Evolutionary conservation across 30 jellyfish, hydroid and myxozoan genomes (phyloP).

Genomic region (Phacellophora camtschatica): DNA sequence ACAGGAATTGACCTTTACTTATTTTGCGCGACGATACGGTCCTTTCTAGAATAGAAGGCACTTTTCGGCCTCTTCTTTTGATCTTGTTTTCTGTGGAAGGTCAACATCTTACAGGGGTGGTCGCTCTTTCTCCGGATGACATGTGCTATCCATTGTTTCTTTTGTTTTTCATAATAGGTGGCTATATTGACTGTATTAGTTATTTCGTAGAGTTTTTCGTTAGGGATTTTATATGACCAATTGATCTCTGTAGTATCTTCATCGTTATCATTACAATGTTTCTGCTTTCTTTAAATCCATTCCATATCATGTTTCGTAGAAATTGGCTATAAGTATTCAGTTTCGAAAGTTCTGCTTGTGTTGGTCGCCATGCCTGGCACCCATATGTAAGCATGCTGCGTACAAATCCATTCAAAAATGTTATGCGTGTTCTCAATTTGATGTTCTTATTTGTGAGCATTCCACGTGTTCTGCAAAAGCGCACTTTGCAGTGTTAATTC

Average conservation of each 20-base stretch:
- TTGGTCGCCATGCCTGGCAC: too few species aligned
- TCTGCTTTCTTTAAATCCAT: too few species aligned
- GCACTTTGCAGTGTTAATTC: not conserved
- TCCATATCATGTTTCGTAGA: not conserved
- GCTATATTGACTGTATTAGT: not conserved
- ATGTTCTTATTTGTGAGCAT: too few species aligned
- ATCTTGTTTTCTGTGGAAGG: constrained; percentile 1
- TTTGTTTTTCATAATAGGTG: not conserved
- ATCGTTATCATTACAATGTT: not conserved
- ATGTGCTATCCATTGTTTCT: not conserved
- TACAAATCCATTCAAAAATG: not conserved
- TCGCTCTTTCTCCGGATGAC: constrained; percentile 7
- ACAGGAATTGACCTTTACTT: not conserved
- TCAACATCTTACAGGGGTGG: constrained; percentile 7
- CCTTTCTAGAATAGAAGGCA: not conserved
- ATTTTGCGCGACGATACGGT: not conserved
- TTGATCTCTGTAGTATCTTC: not conserved
- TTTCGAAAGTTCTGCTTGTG: not conserved
- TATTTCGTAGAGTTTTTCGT: not conserved
- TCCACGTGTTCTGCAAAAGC: not conserved
- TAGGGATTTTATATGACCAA: not conserved
- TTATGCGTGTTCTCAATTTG: not conserved
- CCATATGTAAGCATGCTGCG: too few species aligned
- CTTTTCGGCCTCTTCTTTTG: constrained; percentile 5
- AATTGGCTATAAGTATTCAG: not conserved